A percentile compares a stretch with the other conserved stretches of the same genome.
Evolutionary conservation across 2,113 vertebrate genomes (phyloP).

Genomic region (Fulmarus glacialis): DNA sequence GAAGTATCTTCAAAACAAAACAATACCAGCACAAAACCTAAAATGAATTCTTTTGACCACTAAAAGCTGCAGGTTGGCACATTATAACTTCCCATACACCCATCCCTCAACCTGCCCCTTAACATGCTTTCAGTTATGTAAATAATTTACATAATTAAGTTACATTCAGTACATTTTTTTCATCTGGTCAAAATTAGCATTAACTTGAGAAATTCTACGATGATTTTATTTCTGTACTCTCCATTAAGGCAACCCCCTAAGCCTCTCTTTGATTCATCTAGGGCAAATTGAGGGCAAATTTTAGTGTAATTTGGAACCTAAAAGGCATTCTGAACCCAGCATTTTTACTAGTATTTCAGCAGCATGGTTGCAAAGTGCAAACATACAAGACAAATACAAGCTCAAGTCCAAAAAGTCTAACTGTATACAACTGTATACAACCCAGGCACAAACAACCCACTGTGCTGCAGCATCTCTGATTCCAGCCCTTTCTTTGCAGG

Average conservation of each 20-base stretch:
- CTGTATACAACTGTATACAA: background rate
- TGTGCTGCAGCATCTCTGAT: background rate
- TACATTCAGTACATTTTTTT: background rate
- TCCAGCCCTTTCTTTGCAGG: background rate
- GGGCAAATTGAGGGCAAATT: background rate
- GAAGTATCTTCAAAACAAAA: background rate
- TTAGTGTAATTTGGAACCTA: background rate
- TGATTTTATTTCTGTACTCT: background rate
- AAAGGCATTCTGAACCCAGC: background rate
- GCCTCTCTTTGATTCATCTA: background rate
- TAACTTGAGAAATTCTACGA: background rate
- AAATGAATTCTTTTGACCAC: background rate
- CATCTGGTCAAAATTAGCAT: background rate
- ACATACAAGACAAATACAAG: background rate
- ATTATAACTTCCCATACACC: background rate
- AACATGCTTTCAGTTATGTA: background rate
- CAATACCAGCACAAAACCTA: background rate
- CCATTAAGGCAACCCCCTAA: background rate
- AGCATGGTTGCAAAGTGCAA: background rate
- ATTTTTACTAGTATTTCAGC: conserved; percentile 1
- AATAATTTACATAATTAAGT: background rate
- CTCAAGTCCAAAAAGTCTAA: background rate
- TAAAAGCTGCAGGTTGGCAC: background rate
- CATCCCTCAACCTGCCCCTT: background rate
- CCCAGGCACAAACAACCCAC: background rate